phyloP scores from a whole-genome alignment of 2,888 invertebrate species.

The Hyposoter dolosus region DNA sequence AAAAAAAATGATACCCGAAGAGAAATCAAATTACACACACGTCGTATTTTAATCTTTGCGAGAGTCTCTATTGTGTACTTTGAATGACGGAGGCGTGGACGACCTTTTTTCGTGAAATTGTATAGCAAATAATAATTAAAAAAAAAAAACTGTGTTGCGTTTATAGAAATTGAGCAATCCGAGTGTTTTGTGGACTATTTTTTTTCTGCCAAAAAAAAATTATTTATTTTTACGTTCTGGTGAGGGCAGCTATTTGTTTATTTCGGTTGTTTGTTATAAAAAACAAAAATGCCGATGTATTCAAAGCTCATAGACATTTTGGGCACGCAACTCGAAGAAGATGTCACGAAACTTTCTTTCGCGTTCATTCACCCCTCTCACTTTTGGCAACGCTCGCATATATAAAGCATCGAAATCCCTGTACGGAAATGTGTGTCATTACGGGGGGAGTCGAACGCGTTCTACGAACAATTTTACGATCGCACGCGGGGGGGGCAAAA shows the following conservation, averaged over 20 bases:
- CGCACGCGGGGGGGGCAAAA: neutral
- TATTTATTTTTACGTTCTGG: too few species aligned
- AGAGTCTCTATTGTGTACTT: constrained; percentile 23
- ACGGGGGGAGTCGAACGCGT: neutral
- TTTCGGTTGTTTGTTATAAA: neutral
- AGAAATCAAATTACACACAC: constrained; percentile 57
- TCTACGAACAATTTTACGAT: constrained; percentile 44
- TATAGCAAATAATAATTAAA: neutral
- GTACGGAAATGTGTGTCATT: constrained; percentile 45
- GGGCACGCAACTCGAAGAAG: neutral
- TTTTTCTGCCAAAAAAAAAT: neutral
- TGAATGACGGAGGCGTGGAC: constrained; percentile 26
- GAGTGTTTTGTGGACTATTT: neutral
- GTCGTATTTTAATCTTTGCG: constrained; percentile 33
- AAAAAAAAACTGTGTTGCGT: neutral
- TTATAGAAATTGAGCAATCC: neutral
- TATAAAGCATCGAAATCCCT: constrained; percentile 18
- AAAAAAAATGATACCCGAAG: constrained; percentile 10
- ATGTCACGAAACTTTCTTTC: constrained; percentile 48
- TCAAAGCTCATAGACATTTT: constrained; percentile 5
- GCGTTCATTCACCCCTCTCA: neutral
- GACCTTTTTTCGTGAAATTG: constrained; percentile 11
- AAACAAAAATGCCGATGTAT: neutral
- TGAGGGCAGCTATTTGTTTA: neutral
- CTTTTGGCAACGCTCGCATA: constrained; percentile 32